Evolutionary conservation across 2,888 invertebrate genomes (phyloP).

Genomic region (Erebia ligea): DNA sequence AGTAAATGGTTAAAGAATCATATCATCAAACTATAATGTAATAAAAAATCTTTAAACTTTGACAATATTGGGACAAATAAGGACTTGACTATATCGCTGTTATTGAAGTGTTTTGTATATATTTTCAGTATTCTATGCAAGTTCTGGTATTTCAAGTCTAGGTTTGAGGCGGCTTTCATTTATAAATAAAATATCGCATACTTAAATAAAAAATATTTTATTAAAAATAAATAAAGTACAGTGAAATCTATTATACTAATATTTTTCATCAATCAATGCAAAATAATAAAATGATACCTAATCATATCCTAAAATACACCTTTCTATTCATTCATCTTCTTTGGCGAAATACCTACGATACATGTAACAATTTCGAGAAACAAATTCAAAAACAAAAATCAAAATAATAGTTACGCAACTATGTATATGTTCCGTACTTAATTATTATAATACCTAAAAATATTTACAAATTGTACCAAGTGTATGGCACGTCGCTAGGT

Average conservation of each 20-base stretch:
- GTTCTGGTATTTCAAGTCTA: neutral
- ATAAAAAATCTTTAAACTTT: too few species aligned
- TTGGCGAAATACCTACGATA: constrained; percentile 49
- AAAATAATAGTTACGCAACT: constrained; percentile 23
- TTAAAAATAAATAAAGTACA: constrained; percentile 75
- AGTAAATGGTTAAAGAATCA: too few species aligned
- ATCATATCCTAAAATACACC: constrained; percentile 47
- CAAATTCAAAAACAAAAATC: too few species aligned
- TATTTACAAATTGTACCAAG: constrained; percentile 51
- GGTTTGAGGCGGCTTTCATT: neutral
- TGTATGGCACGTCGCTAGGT: constrained; percentile 41
- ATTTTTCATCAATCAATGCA: constrained; percentile 43
- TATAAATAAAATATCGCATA: constrained; percentile 36
- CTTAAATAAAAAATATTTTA: constrained; percentile 51
- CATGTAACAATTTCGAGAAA: constrained; percentile 45
- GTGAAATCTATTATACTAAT: constrained; percentile 59
- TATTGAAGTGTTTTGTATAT: too few species aligned
- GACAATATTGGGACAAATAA: too few species aligned
- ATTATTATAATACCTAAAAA: constrained; percentile 38
- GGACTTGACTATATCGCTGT: too few species aligned
- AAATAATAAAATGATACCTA: constrained; percentile 43
- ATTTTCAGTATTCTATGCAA: too few species aligned
- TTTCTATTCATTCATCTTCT: constrained; percentile 45
- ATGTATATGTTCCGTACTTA: constrained; percentile 34
- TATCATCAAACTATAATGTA: too few species aligned